These are phyloP conservation scores for Apamea monoglypha DNA, from an alignment of 2,888 invertebrate species.

Conservation along the genomic window DNA sequence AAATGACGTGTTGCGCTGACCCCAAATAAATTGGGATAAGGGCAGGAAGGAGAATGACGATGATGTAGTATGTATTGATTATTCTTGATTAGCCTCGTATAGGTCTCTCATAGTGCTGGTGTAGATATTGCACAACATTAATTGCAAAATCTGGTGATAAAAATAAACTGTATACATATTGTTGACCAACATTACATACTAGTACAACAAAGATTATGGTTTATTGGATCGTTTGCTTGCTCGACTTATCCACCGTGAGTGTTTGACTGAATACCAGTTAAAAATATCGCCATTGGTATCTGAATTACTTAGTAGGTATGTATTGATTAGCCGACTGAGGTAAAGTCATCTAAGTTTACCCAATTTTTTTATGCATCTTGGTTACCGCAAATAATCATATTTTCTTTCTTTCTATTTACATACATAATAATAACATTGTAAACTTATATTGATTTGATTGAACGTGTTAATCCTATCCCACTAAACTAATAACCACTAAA, in stretches of 20 bases:
- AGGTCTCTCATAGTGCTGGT: neutral
- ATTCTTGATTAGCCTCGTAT: neutral
- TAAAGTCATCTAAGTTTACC: neutral
- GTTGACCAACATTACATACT: slow-evolving; percentile 1
- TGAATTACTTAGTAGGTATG: neutral
- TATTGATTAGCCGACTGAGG: neutral
- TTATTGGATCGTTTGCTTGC: neutral
- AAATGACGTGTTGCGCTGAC: no score
- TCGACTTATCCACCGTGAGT: neutral
- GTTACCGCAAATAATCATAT: no score
- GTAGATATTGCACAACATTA: neutral
- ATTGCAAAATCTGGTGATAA: neutral
- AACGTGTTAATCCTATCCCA: no score
- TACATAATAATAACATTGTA: no score
- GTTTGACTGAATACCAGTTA: slow-evolving; percentile 5
- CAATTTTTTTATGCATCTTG: no score
- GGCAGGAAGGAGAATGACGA: no score
- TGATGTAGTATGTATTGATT: neutral
- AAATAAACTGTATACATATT: neutral
- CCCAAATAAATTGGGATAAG: no score
- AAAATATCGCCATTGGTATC: slow-evolving; percentile 2
- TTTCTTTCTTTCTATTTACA: no score
- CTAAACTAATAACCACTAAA: no score
- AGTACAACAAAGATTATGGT: neutral
- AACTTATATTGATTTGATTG: no score